phyloP scores from a whole-genome alignment of 2,113 vertebrate species.

The Brachirus orientalis region DNA sequence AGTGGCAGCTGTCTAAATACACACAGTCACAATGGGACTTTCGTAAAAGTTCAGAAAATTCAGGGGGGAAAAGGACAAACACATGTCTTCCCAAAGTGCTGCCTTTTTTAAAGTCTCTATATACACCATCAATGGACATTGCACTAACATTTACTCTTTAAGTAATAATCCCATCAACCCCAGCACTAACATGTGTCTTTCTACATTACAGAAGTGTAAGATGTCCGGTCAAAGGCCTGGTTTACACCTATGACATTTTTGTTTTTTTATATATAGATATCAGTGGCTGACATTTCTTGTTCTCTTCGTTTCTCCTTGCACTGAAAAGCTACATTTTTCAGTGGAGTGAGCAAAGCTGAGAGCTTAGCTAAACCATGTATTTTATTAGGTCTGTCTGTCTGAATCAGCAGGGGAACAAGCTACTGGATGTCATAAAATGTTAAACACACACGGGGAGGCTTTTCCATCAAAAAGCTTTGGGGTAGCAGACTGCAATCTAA shows the following conservation, averaged over 20 bases:
- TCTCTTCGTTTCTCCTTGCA: neutral
- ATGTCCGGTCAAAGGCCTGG: no score
- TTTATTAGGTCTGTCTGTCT: constrained; percentile 78
- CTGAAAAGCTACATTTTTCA: neutral
- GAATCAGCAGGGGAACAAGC: constrained; percentile 72
- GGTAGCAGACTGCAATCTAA: constrained; percentile 54
- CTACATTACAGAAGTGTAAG: neutral
- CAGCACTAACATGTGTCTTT: neutral
- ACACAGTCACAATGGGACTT: constrained; percentile 46
- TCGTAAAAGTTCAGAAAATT: constrained; percentile 21
- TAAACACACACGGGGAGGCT: constrained; percentile 61
- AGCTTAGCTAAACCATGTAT: constrained; percentile 33
- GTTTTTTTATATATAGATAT: no score
- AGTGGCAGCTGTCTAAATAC: constrained; percentile 74
- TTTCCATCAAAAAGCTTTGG: constrained; percentile 60
- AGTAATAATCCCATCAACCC: neutral
- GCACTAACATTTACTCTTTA: no score
- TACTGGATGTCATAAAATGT: constrained; percentile 76
- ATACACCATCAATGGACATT: no score
- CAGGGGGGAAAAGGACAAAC: constrained; percentile 12
- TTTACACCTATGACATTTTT: no score
- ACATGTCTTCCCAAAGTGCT: neutral
- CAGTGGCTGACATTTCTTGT: neutral
- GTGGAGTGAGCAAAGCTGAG: neutral
- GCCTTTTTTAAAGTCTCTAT: no score